Percentiles rank a stretch among this genome's conserved stretches.
These are phyloP conservation scores for Chauna torquata DNA, from an alignment of 2,113 vertebrate species.

Conservation along the genomic window DNA sequence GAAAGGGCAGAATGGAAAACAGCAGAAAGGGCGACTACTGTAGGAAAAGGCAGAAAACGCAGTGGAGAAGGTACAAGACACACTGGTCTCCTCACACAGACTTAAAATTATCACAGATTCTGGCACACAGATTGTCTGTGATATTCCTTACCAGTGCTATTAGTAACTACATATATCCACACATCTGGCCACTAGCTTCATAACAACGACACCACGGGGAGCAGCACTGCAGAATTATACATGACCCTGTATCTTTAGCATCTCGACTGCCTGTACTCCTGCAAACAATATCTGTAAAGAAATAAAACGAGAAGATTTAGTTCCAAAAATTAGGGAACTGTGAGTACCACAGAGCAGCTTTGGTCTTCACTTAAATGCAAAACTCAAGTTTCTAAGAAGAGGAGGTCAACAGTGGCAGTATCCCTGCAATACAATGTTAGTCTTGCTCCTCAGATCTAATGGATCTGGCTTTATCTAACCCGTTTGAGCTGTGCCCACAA, in stretches of 20 bases:
- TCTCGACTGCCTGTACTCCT: not conserved
- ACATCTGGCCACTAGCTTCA: not conserved
- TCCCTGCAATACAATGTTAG: not conserved
- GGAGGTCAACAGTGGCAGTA: not conserved
- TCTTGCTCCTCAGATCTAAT: not conserved
- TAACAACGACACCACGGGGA: not conserved
- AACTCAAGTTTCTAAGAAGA: not conserved
- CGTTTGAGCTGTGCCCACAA: not conserved
- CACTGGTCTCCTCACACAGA: not conserved
- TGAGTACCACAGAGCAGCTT: not conserved
- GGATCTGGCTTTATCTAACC: not conserved
- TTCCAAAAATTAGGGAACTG: not conserved
- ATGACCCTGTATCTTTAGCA: not conserved
- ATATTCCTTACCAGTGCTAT: not conserved
- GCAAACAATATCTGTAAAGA: not conserved
- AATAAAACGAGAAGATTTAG: not conserved
- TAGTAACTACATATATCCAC: not conserved
- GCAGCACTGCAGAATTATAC: not conserved
- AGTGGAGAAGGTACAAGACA: not conserved
- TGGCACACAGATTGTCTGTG: not conserved
- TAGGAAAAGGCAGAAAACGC: not conserved
- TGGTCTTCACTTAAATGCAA: not conserved
- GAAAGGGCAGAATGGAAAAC: not conserved
- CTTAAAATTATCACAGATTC: not conserved
- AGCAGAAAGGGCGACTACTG: not conserved